Evolutionary conservation across 1,140 invertebrate genomes (phyloP), one percentile per base, ranked within the genome.

Genomic region (Drosophila erecta): DNA sequence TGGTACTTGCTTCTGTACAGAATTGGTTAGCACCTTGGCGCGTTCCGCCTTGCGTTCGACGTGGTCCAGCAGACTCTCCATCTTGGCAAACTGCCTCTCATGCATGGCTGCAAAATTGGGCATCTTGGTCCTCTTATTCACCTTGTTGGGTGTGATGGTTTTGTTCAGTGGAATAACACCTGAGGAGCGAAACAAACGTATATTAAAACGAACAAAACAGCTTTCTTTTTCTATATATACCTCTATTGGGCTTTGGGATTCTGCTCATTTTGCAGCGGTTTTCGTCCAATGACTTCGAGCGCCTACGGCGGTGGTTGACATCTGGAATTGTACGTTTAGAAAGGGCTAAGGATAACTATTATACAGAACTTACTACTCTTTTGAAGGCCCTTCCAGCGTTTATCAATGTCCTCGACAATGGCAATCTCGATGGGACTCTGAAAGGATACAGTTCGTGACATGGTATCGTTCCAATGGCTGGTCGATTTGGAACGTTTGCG

Each of bases 41-140:
- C 93, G 93, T 69, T 91, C 92, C 40, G 93, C 93, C 90, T 92
- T 94, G 66, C 93, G 87, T 79, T 91, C 87, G 51, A 94, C 92
- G 64, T 94, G 93, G 81, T 95, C 94, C 24, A 94, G 92, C 12
- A 95, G 66, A 38, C 94, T 95, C 87, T 95, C 95, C 94, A 95
- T 95, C 78, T 94, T 93, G 4, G 92, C 92, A 72, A 95, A 95
- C 47, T 94, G 93, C 76, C 93, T 94, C 71, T 95, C 92, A 76
- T 95, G 95, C 40, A 95, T 93, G 6, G 93, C 93, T 4, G 93
- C 93, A 72, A 95, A 95, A 91, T 95, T 94, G 11, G 95, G 95
- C 66, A 94, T 90, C 79, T 94, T 95, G 40, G 87, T 93, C 81
- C 89, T 92, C 7, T 55, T 17, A 22, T 78, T 86, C 5, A 50